Base-by-base conservation (phyloP, 2,888 invertebrate species). In the Rotaria magnacalcarata region DNA sequence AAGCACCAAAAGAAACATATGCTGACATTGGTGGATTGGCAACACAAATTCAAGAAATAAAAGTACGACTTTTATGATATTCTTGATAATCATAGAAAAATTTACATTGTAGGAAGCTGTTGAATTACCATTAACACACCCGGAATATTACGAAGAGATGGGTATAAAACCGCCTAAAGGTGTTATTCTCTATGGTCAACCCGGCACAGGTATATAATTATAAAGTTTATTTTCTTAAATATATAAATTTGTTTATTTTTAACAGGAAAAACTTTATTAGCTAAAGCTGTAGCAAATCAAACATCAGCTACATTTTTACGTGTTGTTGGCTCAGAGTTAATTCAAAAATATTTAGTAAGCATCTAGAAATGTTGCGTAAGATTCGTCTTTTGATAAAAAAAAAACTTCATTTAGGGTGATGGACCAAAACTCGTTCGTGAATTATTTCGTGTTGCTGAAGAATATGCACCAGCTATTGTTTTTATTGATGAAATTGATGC, bases 401-500 rank as follows among this genome's bases (percentile, higher is more conserved):
- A 34, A 34, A 34, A 34, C 34, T 34, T 50, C 16, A 4, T 27
- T 2, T 80, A 80, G 92, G 99, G 99, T 88, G 99, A 99, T 92
- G 99, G 99, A 0, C 98, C 99, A 0, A 99, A 99, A 92, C 92
- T 99, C 87, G 99, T 99, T 2, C 93, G 99, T 86, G 99, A 99
- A 90, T 92, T 99, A 87, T 99, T 99, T 92, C 93, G 98, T 89
- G 98, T 99, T n/a, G 99, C 99, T 0, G 98, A 99, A 90, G 98
- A 99, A 90, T 97, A 99, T 92, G 97, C 99, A 0, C 99, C 99
- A 0, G 97, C 98, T 1, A 99, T 99, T 91, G 97, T 99, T 21
- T 99, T 99, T 90, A 99, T 99, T 89, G 99, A 99, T 93, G 99
- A 99, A 93, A 99, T 99, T 89, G 99, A 99, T 93, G 98, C 98